Evolutionary conservation across 2,113 vertebrate species (phyloP), one percentile per base, ranked within the genome.

Genomic region (Paralichthys olivaceus): DNA sequence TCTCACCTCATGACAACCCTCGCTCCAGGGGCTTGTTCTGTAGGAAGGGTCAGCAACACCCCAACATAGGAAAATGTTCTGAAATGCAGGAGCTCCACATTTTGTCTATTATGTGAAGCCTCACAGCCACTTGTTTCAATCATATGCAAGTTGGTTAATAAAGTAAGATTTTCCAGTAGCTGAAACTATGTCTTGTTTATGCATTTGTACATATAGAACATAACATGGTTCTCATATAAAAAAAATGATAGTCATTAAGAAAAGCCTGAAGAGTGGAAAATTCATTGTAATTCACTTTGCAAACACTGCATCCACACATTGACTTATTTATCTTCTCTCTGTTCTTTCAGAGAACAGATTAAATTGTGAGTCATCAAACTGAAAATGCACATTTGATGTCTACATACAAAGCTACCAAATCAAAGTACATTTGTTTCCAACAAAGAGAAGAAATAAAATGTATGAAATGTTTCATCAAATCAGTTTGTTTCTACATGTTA

Each of bases 221-320:
- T 15, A 5, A 45, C 7, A 57, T 15, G 26, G 11, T 43, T 59
- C 60, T 45, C 32, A n/a, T 23, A 43, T 11, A 59, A 11, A 9
- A 1, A 56, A 22, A 40, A 0, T 32, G 47, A 40, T 2, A 29
- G 25, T 64, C 64, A 13, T 43, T 43, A 11, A 43, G 40, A 8
- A 2, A 9, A 34, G 8, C 7, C 43, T 49, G 5, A 6, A 49
- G 7, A 4, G 25, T 57, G 56, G 26, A n/a, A 47, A 7, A 68
- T 26, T 64, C 67, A 57, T 28, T 55, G 34, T 56, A 4, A 55
- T 47, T 73, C 43, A 47, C n/a, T 62, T 47, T 73, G 45, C 62
- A 61, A 43, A 43, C 40, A 43, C 13, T 3, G 11, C 43, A 59
- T 5, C 59, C 20, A 56, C n/a, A 63, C 23, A 40, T 34, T 34